Evolutionary conservation across 2,888 invertebrate genomes (phyloP).

Genomic region (Morpho deidamia): DNA sequence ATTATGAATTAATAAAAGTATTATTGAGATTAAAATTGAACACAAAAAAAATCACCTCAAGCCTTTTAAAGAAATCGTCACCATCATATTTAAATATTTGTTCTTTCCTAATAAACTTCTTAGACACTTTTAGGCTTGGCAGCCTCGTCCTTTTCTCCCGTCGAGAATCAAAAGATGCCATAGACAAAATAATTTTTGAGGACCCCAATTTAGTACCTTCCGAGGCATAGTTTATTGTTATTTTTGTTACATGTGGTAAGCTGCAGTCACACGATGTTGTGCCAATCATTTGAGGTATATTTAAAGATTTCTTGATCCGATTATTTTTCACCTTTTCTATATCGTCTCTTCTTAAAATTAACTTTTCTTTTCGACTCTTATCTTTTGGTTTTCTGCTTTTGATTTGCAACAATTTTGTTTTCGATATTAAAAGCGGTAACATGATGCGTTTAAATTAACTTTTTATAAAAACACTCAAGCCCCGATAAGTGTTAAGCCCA

Average conservation of each 20-base stretch:
- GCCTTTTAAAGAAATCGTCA: slow-evolving; percentile 60
- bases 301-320: slow-evolving; percentile 34
- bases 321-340: slow-evolving; percentile 39
- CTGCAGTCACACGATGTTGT: slow-evolving; percentile 50
- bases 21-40: not conserved
- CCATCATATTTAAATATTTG: slow-evolving; percentile 43
- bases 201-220: slow-evolving; percentile 54
- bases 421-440: slow-evolving; percentile 63
- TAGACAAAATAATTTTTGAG: slow-evolving; percentile 52
- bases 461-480: not conserved
- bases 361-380: slow-evolving; percentile 37
- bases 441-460: slow-evolving; percentile 26
- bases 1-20: too few species aligned
- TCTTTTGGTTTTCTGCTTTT: slow-evolving; percentile 42
- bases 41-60: slow-evolving; percentile 54
- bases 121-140: slow-evolving; percentile 43
- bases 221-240: slow-evolving; percentile 54
- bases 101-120: slow-evolving; percentile 42
- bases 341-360: slow-evolving; percentile 46
- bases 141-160: slow-evolving; percentile 56
- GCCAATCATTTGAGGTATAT: slow-evolving; percentile 32
- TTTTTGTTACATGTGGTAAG: slow-evolving; percentile 55
- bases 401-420: slow-evolving; percentile 52
- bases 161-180: slow-evolving; percentile 50
- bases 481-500: not conserved